Conservation (phyloP, 2,888 invertebrate species). For the Tipula helvola region DNA sequence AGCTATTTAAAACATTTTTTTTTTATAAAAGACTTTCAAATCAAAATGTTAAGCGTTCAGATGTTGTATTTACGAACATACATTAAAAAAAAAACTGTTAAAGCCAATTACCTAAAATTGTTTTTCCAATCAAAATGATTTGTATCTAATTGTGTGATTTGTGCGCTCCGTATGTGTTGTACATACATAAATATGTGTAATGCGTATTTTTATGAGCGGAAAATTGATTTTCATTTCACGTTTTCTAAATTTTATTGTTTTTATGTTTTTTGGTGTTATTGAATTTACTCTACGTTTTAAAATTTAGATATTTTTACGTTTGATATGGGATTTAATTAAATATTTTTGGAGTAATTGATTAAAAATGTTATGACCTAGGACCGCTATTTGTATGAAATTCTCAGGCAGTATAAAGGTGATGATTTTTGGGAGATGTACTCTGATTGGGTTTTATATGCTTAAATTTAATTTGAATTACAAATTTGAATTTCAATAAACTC, state of each 20-base stretch:
- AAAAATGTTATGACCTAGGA: too few species aligned
- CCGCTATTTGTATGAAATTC: too few species aligned
- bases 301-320: background rate
- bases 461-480: too few species aligned
- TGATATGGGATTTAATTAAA: background rate
- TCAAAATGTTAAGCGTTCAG: background rate
- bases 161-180: too few species aligned
- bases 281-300: background rate
- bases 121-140: background rate
- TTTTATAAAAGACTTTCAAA: background rate
- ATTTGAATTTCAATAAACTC: too few species aligned
- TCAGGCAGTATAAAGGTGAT: too few species aligned
- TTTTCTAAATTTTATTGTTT: background rate
- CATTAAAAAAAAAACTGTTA: background rate
- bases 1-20: background rate
- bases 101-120: background rate
- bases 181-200: background rate
- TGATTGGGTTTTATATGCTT: too few species aligned
- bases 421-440: too few species aligned
- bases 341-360: background rate
- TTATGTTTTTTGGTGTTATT: background rate
- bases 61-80: background rate
- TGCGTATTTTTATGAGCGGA: background rate
- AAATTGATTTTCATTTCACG: background rate
- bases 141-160: background rate